Conservation (phyloP, 2,113 vertebrate species). For the rat (Rattus norvegicus) region DNA sequence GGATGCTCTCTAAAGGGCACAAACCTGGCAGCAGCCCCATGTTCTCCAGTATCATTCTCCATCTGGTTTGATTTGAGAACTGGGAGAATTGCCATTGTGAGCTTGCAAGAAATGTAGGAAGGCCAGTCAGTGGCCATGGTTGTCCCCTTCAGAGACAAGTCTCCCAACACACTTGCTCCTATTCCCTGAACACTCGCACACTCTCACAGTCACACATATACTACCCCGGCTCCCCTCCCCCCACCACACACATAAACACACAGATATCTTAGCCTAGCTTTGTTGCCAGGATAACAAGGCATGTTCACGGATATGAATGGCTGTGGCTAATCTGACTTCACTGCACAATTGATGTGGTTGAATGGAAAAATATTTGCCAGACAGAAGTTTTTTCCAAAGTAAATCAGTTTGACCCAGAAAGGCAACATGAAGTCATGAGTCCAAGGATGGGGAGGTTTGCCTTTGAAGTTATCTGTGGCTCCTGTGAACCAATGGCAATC, state of each 20-base stretch:
- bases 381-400: background rate
- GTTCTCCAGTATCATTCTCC: background rate
- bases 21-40: background rate
- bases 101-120: background rate
- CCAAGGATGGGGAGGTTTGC: background rate
- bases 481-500: background rate
- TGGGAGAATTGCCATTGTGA: background rate
- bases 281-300: background rate
- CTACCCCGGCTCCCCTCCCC: background rate
- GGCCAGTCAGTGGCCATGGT: background rate
- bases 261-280: background rate
- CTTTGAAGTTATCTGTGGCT: background rate
- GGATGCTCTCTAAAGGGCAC: background rate
- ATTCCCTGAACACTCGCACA: background rate
- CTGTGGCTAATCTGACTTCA: background rate
- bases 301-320: background rate
- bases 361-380: background rate
- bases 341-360: too few relatives aligned
- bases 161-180: background rate
- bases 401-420: background rate
- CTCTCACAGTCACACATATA: background rate
- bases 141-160: background rate
- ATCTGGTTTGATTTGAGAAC: conserved; percentile 3
- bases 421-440: background rate
- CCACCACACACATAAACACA: background rate